Evolutionary conservation across 2,113 vertebrate genomes (phyloP).

Genomic region (Leucopternis melanops): DNA sequence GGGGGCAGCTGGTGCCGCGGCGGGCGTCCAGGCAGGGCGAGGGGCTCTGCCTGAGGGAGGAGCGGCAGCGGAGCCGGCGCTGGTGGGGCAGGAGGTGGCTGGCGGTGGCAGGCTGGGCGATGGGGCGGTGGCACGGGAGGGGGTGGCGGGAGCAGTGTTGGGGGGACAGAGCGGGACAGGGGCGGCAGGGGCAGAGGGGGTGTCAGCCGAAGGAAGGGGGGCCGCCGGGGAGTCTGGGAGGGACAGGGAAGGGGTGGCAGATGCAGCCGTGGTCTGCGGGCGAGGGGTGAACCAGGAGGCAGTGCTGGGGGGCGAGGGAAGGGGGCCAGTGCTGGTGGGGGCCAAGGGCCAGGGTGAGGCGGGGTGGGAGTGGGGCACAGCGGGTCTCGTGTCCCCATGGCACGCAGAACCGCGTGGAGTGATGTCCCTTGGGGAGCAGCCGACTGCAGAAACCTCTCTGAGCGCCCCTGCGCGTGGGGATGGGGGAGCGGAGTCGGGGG

Average conservation of each 20-base stretch:
- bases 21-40: no score
- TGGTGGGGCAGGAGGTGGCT: no score
- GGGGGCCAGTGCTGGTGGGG: rapidly evolving
- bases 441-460: background rate
- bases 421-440: background rate
- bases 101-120: no score
- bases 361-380: background rate
- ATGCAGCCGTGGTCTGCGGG: rapidly evolving
- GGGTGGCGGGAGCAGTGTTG: no score
- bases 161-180: no score
- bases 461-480: background rate
- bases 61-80: no score
- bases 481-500: rapidly evolving
- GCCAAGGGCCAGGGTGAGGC: background rate
- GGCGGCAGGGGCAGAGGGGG: no score
- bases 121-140: no score
- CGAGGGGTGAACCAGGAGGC: background rate
- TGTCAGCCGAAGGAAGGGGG: background rate
- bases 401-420: rapidly evolving
- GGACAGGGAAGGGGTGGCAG: no score
- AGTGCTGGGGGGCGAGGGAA: background rate
- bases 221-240: rapidly evolving
- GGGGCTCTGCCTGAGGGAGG: no score
- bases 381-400: rapidly evolving
- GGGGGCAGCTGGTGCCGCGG: no score